phyloP scores from a whole-genome alignment of 2,797 vertebrate genomes.

The Acrossocheilus wenchowensis region DNA sequence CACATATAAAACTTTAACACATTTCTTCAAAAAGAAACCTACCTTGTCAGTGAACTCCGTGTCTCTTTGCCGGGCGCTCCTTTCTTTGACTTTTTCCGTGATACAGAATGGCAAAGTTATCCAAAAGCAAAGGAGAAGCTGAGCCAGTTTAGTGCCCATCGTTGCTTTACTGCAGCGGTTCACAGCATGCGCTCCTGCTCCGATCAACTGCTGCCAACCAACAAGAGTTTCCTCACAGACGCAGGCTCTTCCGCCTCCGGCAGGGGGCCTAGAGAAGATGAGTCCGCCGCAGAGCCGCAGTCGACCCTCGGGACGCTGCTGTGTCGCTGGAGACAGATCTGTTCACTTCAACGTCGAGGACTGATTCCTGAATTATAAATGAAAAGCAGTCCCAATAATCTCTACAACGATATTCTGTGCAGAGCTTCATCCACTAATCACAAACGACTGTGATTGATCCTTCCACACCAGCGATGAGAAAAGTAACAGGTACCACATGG shows the following conservation, averaged over 20 bases:
- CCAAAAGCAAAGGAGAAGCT: conserved; percentile 46
- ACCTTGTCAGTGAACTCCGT: conserved; percentile 61
- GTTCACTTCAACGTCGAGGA: neutral
- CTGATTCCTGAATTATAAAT: neutral
- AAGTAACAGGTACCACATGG: neutral
- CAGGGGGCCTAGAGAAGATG: neutral
- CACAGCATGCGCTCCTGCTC: conserved; percentile 10
- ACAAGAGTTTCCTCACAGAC: neutral
- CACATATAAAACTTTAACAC: neutral
- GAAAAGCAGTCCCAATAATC: neutral
- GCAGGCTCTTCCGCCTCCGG: neutral
- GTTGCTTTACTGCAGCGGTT: neutral
- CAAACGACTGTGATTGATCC: neutral
- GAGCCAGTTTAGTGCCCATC: conserved; percentile 44
- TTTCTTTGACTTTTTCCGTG: conserved; percentile 56
- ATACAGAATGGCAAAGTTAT: conserved; percentile 45
- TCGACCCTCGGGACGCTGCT: neutral
- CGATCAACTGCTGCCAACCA: neutral
- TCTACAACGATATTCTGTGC: neutral
- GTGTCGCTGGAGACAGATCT: neutral
- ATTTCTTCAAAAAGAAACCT: conserved; percentile 2
- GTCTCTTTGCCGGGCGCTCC: conserved; percentile 46
- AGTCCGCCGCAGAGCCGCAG: neutral
- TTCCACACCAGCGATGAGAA: neutral
- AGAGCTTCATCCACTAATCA: neutral